phyloP scores from a whole-genome alignment of 2,797 vertebrate genomes.

The Hemitrygon akajei region DNA sequence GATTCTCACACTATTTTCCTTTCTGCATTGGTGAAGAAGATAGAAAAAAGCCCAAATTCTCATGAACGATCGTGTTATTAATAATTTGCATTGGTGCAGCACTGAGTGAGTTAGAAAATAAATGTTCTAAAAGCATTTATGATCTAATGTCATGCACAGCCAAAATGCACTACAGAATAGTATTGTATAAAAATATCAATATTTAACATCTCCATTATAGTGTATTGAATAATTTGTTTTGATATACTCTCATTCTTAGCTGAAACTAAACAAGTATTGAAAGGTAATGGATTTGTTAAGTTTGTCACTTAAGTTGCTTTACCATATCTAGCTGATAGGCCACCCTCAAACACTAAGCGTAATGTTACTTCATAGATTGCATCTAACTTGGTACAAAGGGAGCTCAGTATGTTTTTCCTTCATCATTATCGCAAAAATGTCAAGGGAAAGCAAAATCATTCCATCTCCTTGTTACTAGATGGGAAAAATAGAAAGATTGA shows the following conservation, averaged over 20 bases:
- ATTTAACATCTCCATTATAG: background rate
- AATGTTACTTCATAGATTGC: background rate
- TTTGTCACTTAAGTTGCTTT: background rate
- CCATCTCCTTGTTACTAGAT: background rate
- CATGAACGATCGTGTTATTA: background rate
- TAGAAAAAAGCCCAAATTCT: background rate
- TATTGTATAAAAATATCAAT: background rate
- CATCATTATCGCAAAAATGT: background rate
- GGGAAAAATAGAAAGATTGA: background rate
- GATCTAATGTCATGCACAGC: background rate
- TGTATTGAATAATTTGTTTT: background rate
- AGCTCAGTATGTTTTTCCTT: background rate
- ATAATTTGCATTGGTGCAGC: background rate
- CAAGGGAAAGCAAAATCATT: background rate
- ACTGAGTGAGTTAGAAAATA: slow-evolving; percentile 30
- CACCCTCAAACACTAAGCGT: background rate
- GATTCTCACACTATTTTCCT: slow-evolving; percentile 2
- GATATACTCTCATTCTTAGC: background rate
- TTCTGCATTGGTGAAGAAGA: background rate
- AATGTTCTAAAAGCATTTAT: background rate
- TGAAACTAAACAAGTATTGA: background rate
- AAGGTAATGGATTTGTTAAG: background rate
- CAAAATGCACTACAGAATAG: background rate
- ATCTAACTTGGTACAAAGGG: background rate
- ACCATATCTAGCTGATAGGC: background rate